phyloP scores from a whole-genome alignment of 2,113 vertebrate genomes.

The Semicossyphus pulcher region DNA sequence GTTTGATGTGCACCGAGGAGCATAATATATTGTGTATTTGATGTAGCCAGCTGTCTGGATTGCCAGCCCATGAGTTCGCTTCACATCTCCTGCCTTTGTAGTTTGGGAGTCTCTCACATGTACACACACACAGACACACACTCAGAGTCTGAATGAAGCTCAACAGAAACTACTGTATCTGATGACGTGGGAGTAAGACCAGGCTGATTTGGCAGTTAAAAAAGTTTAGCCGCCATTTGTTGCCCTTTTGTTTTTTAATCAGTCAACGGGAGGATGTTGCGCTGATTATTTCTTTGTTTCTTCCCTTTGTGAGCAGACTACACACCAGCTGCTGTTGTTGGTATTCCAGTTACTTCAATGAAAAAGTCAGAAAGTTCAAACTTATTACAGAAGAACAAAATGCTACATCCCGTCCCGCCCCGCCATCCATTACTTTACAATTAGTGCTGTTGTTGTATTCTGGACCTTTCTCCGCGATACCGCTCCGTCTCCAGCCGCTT shows the following conservation, averaged over 20 bases:
- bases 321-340: background rate
- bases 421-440: background rate
- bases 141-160: too few relatives aligned
- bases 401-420: background rate
- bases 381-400: background rate
- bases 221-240: background rate
- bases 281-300: background rate
- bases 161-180: too few relatives aligned
- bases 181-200: too few relatives aligned
- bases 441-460: constrained; percentile 13
- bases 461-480: constrained; percentile 14
- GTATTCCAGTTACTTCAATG: background rate
- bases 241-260: constrained; percentile 6
- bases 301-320: too few relatives aligned
- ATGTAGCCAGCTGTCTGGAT: constrained; percentile 53
- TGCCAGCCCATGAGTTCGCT: constrained; percentile 26
- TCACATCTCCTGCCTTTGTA: constrained; percentile 66
- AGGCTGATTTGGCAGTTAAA: background rate
- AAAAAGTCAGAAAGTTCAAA: constrained; percentile 2
- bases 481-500: constrained; percentile 35
- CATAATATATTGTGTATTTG: constrained; percentile 42
- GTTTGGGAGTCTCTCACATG: constrained; percentile 3
- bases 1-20: constrained; percentile 64
- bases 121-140: background rate
- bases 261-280: background rate